phyloP scores from a whole-genome alignment of 2,797 vertebrate species.

The Lycodopsis pacificus region DNA sequence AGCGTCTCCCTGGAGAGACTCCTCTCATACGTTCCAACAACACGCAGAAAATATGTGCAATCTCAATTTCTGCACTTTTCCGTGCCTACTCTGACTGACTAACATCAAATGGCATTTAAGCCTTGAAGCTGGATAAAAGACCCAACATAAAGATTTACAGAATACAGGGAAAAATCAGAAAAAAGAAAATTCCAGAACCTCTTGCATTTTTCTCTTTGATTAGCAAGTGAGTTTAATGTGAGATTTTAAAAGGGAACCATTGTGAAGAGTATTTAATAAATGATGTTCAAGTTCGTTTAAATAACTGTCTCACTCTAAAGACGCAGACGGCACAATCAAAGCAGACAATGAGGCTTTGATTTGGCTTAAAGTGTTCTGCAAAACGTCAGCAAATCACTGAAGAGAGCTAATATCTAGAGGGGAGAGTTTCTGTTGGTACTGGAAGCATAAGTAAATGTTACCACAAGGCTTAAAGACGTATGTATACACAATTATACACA shows the following conservation, averaged over 20 bases:
- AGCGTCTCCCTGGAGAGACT: not conserved
- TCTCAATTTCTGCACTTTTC: conserved; percentile 21
- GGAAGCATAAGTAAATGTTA: conserved; percentile 28
- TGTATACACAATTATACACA: not conserved
- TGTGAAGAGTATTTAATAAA: conserved; percentile 64
- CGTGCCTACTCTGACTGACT: not conserved
- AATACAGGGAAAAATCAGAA: conserved; percentile 5
- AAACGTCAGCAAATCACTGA: conserved; percentile 28
- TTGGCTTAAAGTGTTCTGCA: conserved; percentile 48
- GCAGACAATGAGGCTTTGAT: conserved; percentile 50
- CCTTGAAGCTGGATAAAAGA: conserved; percentile 39
- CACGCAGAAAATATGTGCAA: not conserved
- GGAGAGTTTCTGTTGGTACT: conserved; percentile 1
- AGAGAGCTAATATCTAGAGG: conserved; percentile 16
- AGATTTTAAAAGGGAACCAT: conserved; percentile 49
- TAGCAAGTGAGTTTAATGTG: conserved; percentile 39
- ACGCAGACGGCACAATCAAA: conserved; percentile 60
- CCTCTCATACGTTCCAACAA: not conserved
- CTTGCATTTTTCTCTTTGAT: conserved; percentile 68
- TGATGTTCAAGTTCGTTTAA: conserved; percentile 55
- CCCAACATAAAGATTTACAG: conserved; percentile 28
- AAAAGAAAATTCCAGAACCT: conserved; percentile 17
- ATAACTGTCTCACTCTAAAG: conserved; percentile 38
- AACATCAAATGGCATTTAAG: conserved; percentile 17
- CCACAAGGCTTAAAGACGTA: not conserved